These are phyloP conservation scores for Drosophila novamexicana DNA, from an alignment of 1,140 invertebrate species.

Conservation along the genomic window DNA sequence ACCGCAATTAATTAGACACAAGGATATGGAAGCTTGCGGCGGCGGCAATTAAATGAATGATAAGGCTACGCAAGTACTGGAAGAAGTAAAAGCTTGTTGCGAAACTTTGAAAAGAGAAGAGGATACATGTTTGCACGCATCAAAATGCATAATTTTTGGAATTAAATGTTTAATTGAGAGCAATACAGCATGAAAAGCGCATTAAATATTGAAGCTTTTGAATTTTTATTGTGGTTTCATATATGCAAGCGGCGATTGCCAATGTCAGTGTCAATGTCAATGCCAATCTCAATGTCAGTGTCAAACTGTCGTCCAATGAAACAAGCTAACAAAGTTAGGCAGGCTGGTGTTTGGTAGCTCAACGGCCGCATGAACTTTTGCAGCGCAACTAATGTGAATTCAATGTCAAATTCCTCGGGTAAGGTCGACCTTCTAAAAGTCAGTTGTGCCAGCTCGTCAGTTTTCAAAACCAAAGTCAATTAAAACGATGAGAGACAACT, in stretches of 20 bases:
- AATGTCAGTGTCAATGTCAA: slow-evolving; percentile 64
- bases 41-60: slow-evolving; percentile 69
- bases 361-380: slow-evolving; percentile 69
- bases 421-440: slow-evolving; percentile 51
- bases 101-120: not conserved
- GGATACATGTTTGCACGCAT: not conserved
- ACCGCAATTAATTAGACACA: slow-evolving; percentile 80
- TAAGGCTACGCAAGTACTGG: slow-evolving; percentile 42
- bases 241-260: slow-evolving; percentile 52
- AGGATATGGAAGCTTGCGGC: slow-evolving; percentile 44
- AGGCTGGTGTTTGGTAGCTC: slow-evolving; percentile 42
- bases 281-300: slow-evolving; percentile 54
- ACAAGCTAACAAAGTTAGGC: slow-evolving; percentile 41
- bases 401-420: slow-evolving; percentile 56
- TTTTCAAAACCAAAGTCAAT: slow-evolving; percentile 64
- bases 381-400: slow-evolving; percentile 73
- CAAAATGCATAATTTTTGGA: slow-evolving; percentile 27
- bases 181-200: not conserved
- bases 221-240: slow-evolving; percentile 19
- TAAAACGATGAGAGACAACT: slow-evolving; percentile 66
- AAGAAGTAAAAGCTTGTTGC: slow-evolving; percentile 21
- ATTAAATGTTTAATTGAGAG: not conserved
- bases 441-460: slow-evolving; percentile 3
- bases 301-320: slow-evolving; percentile 59
- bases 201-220: slow-evolving; percentile 58